These are phyloP conservation scores for Corythornis madagascariensis DNA, from an alignment of 2,113 vertebrate species.

Conservation along the genomic window DNA sequence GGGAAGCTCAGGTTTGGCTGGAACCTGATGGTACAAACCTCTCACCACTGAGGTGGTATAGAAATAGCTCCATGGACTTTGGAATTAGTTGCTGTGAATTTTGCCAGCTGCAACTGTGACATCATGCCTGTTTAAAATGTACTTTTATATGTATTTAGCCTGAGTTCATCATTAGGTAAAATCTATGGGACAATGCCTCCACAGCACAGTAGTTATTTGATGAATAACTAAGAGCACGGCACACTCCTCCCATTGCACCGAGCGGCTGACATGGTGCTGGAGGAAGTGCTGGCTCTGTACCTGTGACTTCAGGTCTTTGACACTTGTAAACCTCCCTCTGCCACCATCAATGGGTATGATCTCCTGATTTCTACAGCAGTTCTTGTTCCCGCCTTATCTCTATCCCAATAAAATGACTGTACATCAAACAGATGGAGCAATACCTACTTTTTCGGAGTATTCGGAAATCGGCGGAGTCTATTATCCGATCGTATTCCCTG, in stretches of 20 bases:
- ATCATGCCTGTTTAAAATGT: not conserved
- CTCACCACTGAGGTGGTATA: not conserved
- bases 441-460: constrained; percentile 87
- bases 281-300: not conserved
- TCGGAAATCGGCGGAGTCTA: constrained; percentile 86
- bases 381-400: not conserved
- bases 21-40: not conserved
- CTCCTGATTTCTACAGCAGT: not conserved
- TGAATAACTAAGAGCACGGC: not conserved
- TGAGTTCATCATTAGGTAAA: not conserved
- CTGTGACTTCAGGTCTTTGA: not conserved
- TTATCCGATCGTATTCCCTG: constrained; percentile 80
- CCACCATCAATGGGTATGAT: accelerated
- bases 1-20: not conserved
- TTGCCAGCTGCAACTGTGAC: not conserved
- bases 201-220: not conserved
- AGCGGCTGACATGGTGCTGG: accelerated
- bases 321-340: not conserved
- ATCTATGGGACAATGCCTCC: accelerated
- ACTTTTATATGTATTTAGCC: not conserved
- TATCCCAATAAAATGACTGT: accelerated
- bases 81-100: not conserved
- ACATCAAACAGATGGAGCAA: accelerated
- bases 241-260: not conserved
- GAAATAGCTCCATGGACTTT: not conserved